Evolutionary conservation across 2,888 invertebrate species (phyloP), one percentile per base, ranked within the genome.

Genomic region (Nematopogon swammerdamellus): DNA sequence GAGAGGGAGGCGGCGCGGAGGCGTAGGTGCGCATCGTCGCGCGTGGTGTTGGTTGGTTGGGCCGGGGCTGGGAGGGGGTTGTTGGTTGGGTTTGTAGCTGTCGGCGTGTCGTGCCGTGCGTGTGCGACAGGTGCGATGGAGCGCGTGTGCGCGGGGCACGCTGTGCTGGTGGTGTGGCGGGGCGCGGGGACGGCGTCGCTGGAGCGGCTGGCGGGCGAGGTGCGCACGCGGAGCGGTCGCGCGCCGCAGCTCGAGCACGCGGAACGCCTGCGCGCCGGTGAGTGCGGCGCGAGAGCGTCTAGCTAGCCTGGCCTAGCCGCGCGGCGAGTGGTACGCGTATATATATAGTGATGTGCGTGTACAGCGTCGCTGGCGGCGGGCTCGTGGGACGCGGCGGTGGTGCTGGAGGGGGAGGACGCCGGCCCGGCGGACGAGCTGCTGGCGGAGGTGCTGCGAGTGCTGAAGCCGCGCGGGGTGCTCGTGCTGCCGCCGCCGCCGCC

Each of bases 401-500:
- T 70, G 49, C 56, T 61, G 18, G n/a, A n/a, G n/a, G n/a, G n/a
- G n/a, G 52, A 61, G 25, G 25, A 25, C 49, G 63, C 65, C 17
- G 11, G n/a, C 3, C 36, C 36, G 36, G 4, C 52, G 8, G 36
- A 6, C 36, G 36, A 36, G 36, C 36, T 85, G 17, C 66, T 88
- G 48, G 76, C 81, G 18, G 76, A 85, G 54, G 65, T 84, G 17
- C 63, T 88, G 18, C 82, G 82, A 59, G 61, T 87, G 17, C 69
- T 88, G 4, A 87, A 85, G 62, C 87, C 88, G 1, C 80, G 73
- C 52, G 89, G 88, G 11, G 80, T 68, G 58, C 54, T 89, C 4
- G 61, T 85, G 48, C 55, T 85, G 18, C 73, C 36, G 36, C 6
- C 36, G 4, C 8, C 36, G 8, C 11, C 25, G 5, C 25, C 25